phyloP scores from a whole-genome alignment of 2,888 invertebrate genomes.

The Pyrgus malvae region DNA sequence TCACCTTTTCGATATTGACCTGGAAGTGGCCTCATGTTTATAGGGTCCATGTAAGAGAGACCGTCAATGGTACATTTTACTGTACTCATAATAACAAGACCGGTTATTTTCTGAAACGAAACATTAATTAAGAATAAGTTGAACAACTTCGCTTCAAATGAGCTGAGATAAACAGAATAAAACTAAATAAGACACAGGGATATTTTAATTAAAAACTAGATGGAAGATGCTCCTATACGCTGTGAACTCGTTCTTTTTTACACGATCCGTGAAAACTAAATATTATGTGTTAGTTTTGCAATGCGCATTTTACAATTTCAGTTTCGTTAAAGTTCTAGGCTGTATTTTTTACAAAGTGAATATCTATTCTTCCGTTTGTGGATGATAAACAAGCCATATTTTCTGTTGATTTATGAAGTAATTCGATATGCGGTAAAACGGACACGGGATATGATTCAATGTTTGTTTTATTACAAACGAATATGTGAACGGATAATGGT shows the following conservation, averaged over 20 bases:
- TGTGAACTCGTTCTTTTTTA: neutral
- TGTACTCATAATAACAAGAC: slow-evolving; percentile 29
- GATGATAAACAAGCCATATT: slow-evolving; percentile 12
- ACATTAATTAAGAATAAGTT: no score
- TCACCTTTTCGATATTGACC: slow-evolving; percentile 31
- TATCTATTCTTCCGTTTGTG: neutral
- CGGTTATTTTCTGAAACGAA: no score
- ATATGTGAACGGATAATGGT: neutral
- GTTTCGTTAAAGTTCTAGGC: neutral
- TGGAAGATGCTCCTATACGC: neutral
- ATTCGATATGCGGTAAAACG: slow-evolving; percentile 6
- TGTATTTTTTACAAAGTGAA: neutral
- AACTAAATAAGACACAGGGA: neutral
- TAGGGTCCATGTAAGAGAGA: slow-evolving; percentile 46
- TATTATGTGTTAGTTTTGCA: neutral
- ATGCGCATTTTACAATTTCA: neutral
- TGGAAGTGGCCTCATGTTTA: slow-evolving; percentile 30
- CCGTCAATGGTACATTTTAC: slow-evolving; percentile 49
- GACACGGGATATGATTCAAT: slow-evolving; percentile 7
- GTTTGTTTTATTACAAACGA: slow-evolving; percentile 1
- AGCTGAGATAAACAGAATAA: neutral
- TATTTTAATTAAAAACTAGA: slow-evolving; percentile 7
- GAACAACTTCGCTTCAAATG: no score
- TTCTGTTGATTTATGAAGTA: slow-evolving; percentile 20
- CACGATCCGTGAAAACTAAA: neutral